A percentile compares a stretch with the other conserved stretches of the same genome.
Evolutionary conservation across 2,888 invertebrate genomes (phyloP).

Genomic region (Drosophila meridiana): DNA sequence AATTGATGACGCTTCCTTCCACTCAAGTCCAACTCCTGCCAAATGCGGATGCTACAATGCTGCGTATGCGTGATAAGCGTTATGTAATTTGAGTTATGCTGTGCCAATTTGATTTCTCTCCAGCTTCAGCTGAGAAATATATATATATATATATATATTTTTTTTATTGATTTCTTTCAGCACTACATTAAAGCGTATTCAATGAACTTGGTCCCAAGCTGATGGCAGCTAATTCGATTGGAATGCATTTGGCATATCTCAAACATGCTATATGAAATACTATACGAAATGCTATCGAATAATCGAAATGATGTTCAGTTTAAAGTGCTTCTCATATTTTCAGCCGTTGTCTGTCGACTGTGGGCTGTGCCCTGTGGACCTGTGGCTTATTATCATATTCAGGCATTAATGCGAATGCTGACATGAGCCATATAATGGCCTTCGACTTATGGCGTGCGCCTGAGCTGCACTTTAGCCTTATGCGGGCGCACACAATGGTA

Average conservation of each 20-base stretch:
- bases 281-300: neutral
- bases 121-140: neutral
- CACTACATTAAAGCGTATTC: slow-evolving; percentile 6
- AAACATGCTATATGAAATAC: neutral
- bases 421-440: slow-evolving; percentile 30
- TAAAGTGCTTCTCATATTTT: neutral
- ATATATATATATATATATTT: neutral
- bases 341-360: neutral
- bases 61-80: slow-evolving; percentile 32
- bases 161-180: slow-evolving; percentile 59
- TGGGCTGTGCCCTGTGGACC: slow-evolving; percentile 3
- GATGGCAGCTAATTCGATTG: slow-evolving; percentile 13
- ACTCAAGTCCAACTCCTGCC: neutral
- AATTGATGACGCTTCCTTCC: slow-evolving; percentile 19
- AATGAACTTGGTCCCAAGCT: neutral
- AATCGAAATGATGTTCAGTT: neutral
- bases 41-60: neutral
- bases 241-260: slow-evolving; percentile 9
- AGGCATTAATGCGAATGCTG: slow-evolving; percentile 12
- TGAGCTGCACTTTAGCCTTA: slow-evolving; percentile 39
- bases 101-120: slow-evolving; percentile 21
- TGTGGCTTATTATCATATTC: slow-evolving; percentile 33
- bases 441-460: slow-evolving; percentile 28
- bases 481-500: slow-evolving; percentile 40
- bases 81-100: slow-evolving; percentile 15